These are phyloP conservation scores for Laupala kohalensis DNA, from an alignment of 1,140 invertebrate genomes.

Conservation along the genomic window DNA sequence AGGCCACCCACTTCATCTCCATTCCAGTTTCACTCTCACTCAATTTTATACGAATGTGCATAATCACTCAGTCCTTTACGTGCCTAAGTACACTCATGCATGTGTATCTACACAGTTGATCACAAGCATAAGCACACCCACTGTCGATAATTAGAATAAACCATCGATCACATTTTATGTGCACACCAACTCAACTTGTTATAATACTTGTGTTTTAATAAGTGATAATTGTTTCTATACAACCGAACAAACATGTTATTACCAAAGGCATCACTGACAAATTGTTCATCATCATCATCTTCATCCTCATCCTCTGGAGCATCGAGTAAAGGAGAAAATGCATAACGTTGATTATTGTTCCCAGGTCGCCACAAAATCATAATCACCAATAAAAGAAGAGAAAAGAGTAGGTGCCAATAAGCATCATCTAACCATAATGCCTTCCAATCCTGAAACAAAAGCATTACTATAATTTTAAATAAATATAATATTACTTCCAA, in stretches of 20 bases:
- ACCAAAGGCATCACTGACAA: conserved; percentile 73
- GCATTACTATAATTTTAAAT: no score
- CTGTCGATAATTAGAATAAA: background rate
- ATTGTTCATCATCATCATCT: conserved; percentile 68
- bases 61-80: no score
- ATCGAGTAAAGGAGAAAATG: conserved; percentile 82
- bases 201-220: background rate
- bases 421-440: conserved; percentile 86
- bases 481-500: no score
- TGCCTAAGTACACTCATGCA: no score
- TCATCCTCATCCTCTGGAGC: conserved; percentile 67
- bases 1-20: no score
- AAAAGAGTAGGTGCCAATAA: conserved; percentile 89
- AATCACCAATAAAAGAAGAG: conserved; percentile 72
- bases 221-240: background rate
- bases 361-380: conserved; percentile 91
- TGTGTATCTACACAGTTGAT: no score
- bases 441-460: conserved; percentile 63
- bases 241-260: conserved; percentile 14
- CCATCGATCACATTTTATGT: background rate
- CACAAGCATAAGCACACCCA: background rate
- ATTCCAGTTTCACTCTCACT: no score
- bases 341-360: conserved; percentile 89
- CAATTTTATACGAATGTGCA: no score
- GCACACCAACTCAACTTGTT: background rate